These are phyloP conservation scores for Gyrodactylus bullatarudis DNA, from an alignment of 1,140 invertebrate genomes.

Conservation along the genomic window DNA sequence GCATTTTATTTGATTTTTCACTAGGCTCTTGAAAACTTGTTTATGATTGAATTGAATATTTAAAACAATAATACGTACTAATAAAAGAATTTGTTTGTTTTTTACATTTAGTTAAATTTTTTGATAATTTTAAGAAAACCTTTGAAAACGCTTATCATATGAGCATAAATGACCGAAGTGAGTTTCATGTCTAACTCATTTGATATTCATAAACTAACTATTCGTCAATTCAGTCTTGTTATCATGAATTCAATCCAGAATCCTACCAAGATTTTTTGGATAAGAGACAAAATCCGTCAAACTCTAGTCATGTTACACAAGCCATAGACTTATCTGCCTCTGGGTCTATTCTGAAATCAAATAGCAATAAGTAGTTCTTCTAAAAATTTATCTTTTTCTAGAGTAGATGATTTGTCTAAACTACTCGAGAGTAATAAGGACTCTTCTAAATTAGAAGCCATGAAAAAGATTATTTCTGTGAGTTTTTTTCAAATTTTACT, in stretches of 20 bases:
- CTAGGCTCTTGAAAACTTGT: not conserved
- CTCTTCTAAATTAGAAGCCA: slow-evolving; percentile 76
- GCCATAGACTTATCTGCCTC: not conserved
- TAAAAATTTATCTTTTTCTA: not conserved
- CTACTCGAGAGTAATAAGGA: slow-evolving; percentile 96
- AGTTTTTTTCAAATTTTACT: slow-evolving; percentile 11
- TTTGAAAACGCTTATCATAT: not conserved
- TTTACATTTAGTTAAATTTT: not conserved
- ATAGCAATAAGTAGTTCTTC: not conserved
- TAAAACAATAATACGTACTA: not conserved
- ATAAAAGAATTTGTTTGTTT: not conserved
- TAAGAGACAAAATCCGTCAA: not conserved
- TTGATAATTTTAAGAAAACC: not conserved
- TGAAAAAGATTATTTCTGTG: slow-evolving; percentile 90
- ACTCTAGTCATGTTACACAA: not conserved
- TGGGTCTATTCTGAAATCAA: not conserved
- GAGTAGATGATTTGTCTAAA: slow-evolving; percentile 31
- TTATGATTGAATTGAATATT: not conserved
- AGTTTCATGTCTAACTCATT: no score
- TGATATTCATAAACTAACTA: not conserved
- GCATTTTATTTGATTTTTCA: not conserved
- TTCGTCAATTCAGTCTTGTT: not conserved
- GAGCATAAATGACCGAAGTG: no score
- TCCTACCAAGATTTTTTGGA: not conserved
- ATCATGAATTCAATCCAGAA: not conserved